Evolutionary conservation across 2,113 vertebrate genomes (phyloP).

Genomic region (Dasyornis broadbenti): DNA sequence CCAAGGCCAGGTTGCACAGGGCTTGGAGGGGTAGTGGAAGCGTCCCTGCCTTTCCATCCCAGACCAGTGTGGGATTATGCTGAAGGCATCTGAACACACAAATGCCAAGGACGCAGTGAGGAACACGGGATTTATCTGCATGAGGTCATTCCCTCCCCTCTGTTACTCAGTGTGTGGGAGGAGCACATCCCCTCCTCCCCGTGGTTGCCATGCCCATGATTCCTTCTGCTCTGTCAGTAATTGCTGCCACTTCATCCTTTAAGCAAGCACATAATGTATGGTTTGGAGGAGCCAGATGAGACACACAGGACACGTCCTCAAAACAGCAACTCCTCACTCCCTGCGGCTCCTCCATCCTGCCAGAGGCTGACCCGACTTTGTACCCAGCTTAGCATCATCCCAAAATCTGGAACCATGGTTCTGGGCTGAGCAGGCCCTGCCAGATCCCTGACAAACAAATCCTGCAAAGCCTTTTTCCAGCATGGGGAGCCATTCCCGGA

Average conservation of each 20-base stretch:
- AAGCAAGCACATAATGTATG: background rate
- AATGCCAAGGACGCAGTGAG: background rate
- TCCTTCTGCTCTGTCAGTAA: conserved; percentile 15
- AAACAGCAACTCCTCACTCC: background rate
- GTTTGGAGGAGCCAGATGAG: background rate
- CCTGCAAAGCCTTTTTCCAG: background rate
- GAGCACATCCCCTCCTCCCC: background rate
- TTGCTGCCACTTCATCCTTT: conserved; percentile 11
- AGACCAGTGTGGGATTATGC: accelerated
- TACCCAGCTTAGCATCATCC: background rate
- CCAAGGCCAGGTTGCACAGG: background rate
- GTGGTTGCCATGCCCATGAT: background rate
- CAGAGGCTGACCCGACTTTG: background rate
- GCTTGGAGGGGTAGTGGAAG: background rate
- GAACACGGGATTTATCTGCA: background rate
- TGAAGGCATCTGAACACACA: background rate
- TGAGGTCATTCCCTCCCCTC: background rate
- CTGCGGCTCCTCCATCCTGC: background rate
- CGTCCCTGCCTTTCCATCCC: background rate
- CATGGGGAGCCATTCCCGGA: background rate
- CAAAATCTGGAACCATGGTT: background rate
- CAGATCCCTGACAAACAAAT: background rate
- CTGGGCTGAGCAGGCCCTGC: background rate
- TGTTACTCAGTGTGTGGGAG: background rate
- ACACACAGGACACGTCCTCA: background rate